Evolutionary conservation across 2,888 invertebrate genomes (phyloP), one percentile per base, ranked within the genome.

Genomic region (Calameuta idolon): DNA sequence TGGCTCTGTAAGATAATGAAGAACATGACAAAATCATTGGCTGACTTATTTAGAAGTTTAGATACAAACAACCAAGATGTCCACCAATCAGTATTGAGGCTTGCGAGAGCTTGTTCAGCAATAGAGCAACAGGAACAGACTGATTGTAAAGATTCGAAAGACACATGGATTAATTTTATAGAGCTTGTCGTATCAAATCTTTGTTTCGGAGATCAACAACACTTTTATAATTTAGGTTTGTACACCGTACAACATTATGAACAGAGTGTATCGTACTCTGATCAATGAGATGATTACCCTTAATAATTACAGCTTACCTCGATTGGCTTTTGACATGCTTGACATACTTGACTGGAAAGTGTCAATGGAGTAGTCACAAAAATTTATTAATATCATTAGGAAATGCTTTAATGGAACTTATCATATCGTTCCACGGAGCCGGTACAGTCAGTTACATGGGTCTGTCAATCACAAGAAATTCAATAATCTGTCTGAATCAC

Each of bases 151-250:
- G 73, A 77, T n/a, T 78, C 83, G 9, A 84, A 85, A 74, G 82
- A 85, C 40, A 85, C 89, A 31, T 93, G 93, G 93, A 89, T 89
- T 5, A 89, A 89, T 81, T 89, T 94, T 69, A 91, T 93, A 34
- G 90, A 92, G 80, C 89, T 92, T 11, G 90, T 93, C 37, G 90
- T 92, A 12, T 91, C 92, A 12, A 92, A 92, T 88, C 89, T 94
- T 55, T 92, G 92, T 82, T 92, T 92, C 73, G 93, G 91, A 76
- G 93, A 93, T 83, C 91, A 92, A 12, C 92, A 93, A 85, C 92
- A 93, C 86, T 93, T 93, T 88, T 94, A 93, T 82, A 94, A 94
- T 88, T 89, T 94, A 80, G 93, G 93, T 93, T 55, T 23, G 55
- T 23, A 55, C 9, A 55, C 55, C 9, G 55, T 55, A 55, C 55